Evolutionary conservation across 2,888 invertebrate genomes (phyloP), one percentile per base, ranked within the genome.

Genomic region (Cynaeus angustus): DNA sequence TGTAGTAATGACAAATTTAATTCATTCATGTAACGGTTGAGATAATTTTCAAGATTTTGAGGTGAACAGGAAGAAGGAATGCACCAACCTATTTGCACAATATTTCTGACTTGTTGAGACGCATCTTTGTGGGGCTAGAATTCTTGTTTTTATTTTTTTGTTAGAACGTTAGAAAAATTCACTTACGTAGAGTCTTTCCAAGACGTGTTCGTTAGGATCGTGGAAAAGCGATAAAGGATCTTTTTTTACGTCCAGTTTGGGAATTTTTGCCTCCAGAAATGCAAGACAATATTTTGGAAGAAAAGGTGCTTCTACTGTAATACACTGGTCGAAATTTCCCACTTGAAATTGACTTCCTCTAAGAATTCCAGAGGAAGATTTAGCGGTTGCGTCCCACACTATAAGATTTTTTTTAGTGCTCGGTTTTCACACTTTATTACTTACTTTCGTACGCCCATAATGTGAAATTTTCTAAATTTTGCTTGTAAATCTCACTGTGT

Each of bases 381-480:
- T 89, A 0, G 89, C 86, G 30, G 89, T 88, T 0, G 90, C 85
- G 75, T 91, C 90, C 89, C 89, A 89, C 85, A 89, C 90, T 90
- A 78, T 64, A 77, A 83, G 8, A 46, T 55, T 46, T 52, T 12
- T 38, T n/a, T 56, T 38, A n/a, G 37, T n/a, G 37, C 3, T 14
- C 6, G 8, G 4, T 28, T 33, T 33, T 33, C 33, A 4, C n/a
- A 7, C n/a, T 33, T 33, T 4, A 2, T n/a, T 6, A 33, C 73
- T 71, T 80, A 88, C 89, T 86, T 87, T 88, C 88, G 72, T 88
- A 86, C 0, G 89, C 87, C 88, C 88, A 88, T 13, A 88, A 75
- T 0, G 88, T 88, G 67, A 87, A 86, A 76, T 89, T 89, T 75
- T 86, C 86, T 72, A 89, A 72, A 72, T 72, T 75, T 9, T 75